Percentiles rank a stretch among this genome's conserved stretches.
Evolutionary conservation across 2,113 vertebrate species (phyloP).

Genomic region (Excalfactoria chinensis): DNA sequence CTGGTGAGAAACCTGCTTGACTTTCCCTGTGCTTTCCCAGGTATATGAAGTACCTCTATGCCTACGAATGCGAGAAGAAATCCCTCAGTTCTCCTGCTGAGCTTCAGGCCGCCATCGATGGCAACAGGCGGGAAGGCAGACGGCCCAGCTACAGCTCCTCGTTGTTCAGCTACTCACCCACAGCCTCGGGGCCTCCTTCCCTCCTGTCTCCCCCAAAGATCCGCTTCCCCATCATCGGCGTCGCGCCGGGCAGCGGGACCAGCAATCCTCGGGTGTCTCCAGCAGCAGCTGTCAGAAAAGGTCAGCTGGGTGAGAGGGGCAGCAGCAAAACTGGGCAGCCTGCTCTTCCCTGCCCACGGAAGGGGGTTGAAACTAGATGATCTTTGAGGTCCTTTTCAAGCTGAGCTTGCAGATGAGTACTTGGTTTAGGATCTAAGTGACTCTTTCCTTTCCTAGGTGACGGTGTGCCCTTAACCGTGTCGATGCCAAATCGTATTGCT

Average conservation of each 20-base stretch:
- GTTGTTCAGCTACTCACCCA: slow-evolving; percentile 86
- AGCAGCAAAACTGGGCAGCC: no score
- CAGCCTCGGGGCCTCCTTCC: slow-evolving; percentile 57
- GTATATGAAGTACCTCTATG: slow-evolving; percentile 97
- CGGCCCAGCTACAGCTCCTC: slow-evolving; percentile 94
- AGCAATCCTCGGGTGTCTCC: slow-evolving; percentile 80
- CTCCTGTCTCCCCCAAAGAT: slow-evolving; percentile 85
- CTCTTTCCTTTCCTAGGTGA: slow-evolving; percentile 61
- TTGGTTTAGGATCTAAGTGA: not conserved
- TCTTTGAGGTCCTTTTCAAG: no score
- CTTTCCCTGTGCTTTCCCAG: slow-evolving; percentile 34
- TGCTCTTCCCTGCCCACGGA: no score
- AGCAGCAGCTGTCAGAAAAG: slow-evolving; percentile 86
- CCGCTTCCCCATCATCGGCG: slow-evolving; percentile 83
- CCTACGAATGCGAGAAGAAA: slow-evolving; percentile 97
- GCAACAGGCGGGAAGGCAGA: slow-evolving; percentile 93
- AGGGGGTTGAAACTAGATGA: no score
- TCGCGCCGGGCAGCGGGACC: slow-evolving; percentile 72
- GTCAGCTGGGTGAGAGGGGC: slow-evolving; percentile 54
- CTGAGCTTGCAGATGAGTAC: no score
- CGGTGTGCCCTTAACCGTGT: slow-evolving; percentile 72
- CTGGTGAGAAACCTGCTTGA: not conserved
- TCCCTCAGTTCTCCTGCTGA: slow-evolving; percentile 93
- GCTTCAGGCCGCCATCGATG: slow-evolving; percentile 95
- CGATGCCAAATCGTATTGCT: slow-evolving; percentile 83